Base-by-base conservation (phyloP, 1,140 invertebrate genomes). In the Pteromalus puparum region DNA sequence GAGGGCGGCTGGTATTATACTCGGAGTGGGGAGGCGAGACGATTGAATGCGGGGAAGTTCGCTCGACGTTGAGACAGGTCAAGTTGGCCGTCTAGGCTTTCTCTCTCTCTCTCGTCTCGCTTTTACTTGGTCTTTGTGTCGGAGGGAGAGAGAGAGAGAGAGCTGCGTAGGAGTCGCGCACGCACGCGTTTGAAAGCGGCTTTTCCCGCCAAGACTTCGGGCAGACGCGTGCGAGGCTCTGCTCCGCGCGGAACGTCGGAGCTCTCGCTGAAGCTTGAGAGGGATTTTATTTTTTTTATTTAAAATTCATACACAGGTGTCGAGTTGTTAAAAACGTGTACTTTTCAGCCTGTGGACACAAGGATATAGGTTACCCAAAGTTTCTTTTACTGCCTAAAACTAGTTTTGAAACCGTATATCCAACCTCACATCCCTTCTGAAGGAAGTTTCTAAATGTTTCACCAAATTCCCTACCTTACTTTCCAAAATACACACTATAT, bases 41-140 rank as follows among this genome's bases (percentile, higher is more conserved):
- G 87, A 88, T 89, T 89, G 89, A 89, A 75, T 74, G 72, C 34
- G 7, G 34, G 26, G 81, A 75, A 72, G 74, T 30, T 76, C 46
- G n/a, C 73, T 5, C 76, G 38, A 65, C 74, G 61, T 76, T 74
- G 81, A 83, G 74, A 68, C 48, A 83, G 81, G 81, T 83, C 74
- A 83, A 90, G 89, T 90, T 88, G 89, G 86, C 87, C 88, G 89
- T 88, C 89, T 89, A 88, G 87, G 87, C 86, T 87, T 87, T 88
- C 89, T 89, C 85, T 87, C 87, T 85, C 81, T 86, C 82, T 85
- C 82, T 68, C 68, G 86, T 70, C 74, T 68, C 85, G 34, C 26
- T 72, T 61, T 65, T 34, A 77, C 73, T 75, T 34, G 38, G 18
- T 34, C 38, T 42, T 61, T 61, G 53, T 61, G 53, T n/a, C 53